phyloP scores from a whole-genome alignment of 2,797 vertebrate species.

The Pseudomugil tenellus region DNA sequence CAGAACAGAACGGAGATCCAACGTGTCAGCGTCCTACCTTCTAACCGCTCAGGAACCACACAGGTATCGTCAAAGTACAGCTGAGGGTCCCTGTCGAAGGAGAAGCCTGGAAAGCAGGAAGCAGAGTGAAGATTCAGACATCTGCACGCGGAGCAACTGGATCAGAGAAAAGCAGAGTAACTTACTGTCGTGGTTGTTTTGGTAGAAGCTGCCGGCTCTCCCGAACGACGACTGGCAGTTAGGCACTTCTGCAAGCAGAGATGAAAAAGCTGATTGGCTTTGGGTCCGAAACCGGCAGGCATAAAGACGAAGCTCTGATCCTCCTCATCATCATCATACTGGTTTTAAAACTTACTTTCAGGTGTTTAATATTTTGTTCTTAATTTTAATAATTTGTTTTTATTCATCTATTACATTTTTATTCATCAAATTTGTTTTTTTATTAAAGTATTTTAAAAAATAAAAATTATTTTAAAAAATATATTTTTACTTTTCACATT shows the following conservation, averaged over 20 bases:
- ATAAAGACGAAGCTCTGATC: too few relatives aligned
- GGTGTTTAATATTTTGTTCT: too few relatives aligned
- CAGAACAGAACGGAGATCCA: too few relatives aligned
- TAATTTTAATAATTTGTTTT: too few relatives aligned
- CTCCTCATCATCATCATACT: too few relatives aligned
- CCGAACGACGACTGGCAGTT: constrained; percentile 95
- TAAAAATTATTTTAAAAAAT: too few relatives aligned
- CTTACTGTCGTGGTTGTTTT: constrained; percentile 91
- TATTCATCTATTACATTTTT: too few relatives aligned
- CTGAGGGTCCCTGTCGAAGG: constrained; percentile 91
- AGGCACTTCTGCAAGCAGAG: constrained; percentile 91
- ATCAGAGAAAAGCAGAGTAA: constrained; percentile 23
- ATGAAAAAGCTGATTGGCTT: constrained; percentile 40
- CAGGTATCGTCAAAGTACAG: constrained; percentile 94
- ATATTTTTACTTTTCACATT: too few relatives aligned
- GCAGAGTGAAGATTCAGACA: background rate
- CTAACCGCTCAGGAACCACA: constrained; percentile 93
- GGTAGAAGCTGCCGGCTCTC: constrained; percentile 89
- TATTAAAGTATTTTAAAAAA: too few relatives aligned
- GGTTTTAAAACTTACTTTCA: too few relatives aligned
- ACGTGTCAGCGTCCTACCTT: constrained; percentile 80
- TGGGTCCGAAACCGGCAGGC: constrained; percentile 40
- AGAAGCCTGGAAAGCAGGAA: constrained; percentile 81
- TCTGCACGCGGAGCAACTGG: background rate
- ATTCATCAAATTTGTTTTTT: too few relatives aligned